Percentiles rank a stretch among this genome's conserved stretches.
Conservation (phyloP, 2,113 vertebrate species). For the Setophaga petechia region DNA sequence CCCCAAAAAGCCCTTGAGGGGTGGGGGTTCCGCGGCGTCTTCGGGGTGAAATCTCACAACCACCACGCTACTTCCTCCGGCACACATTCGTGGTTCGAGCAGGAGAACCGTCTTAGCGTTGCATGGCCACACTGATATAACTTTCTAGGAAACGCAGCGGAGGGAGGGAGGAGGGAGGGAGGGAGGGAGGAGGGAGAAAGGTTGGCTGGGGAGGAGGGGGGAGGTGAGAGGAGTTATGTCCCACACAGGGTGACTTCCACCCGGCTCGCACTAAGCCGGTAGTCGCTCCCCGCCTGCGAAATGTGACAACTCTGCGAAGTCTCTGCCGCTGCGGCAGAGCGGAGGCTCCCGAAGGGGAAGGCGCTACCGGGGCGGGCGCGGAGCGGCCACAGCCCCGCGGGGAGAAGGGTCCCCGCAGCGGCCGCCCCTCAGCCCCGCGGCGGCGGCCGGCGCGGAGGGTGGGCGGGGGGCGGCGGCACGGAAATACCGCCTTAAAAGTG, state of each 20-base stretch:
- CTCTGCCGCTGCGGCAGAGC: neutral
- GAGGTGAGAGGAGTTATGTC: neutral
- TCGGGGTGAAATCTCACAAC: neutral
- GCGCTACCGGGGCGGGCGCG: neutral
- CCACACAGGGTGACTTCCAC: neutral
- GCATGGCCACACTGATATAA: constrained; percentile 77
- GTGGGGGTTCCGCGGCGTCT: neutral
- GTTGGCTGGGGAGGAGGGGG: neutral
- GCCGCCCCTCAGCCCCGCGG: neutral
- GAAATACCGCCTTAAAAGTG: constrained; percentile 74
- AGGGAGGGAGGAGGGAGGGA: neutral
- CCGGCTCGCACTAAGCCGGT: neutral
- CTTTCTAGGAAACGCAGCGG: constrained; percentile 89
- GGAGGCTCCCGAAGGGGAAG: neutral
- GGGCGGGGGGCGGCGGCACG: neutral
- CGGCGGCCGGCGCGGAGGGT: neutral
- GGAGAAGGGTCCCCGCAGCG: neutral
- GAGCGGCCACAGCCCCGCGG: neutral
- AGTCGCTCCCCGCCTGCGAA: neutral
- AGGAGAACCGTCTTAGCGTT: constrained; percentile 56
- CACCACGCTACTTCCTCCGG: constrained; percentile 42
- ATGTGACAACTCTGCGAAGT: neutral
- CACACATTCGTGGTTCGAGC: constrained; percentile 7
- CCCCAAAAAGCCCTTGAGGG: neutral
- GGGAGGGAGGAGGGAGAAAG: neutral